A percentile compares a stretch with the other conserved stretches of the same genome.
These are phyloP conservation scores for Rotaria socialis DNA, from an alignment of 2,888 invertebrate genomes.

Conservation along the genomic window DNA sequence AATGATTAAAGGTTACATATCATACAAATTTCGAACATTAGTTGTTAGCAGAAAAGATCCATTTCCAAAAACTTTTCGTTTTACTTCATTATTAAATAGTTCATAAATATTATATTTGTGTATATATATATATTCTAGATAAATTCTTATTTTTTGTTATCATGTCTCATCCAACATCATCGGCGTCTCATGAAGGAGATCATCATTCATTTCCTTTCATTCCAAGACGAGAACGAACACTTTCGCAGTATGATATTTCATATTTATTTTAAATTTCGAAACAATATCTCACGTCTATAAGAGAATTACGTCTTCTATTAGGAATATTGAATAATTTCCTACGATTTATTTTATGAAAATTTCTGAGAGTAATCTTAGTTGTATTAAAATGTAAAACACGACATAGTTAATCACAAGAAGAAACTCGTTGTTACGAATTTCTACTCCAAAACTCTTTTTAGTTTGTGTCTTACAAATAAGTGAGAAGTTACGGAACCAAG, in stretches of 20 bases:
- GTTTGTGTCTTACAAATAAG: no score
- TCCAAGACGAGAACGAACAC: neutral
- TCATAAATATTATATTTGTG: neutral
- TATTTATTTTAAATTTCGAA: no score
- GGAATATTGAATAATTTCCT: no score
- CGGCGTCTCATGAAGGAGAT: neutral
- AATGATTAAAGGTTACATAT: slow-evolving; percentile 24
- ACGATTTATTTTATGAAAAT: no score
- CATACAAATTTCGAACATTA: neutral
- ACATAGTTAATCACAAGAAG: no score
- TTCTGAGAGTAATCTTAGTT: no score
- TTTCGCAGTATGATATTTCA: neutral
- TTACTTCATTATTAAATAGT: neutral
- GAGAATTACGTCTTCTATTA: no score
- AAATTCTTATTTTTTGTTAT: neutral
- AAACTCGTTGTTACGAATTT: no score
- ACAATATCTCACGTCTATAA: no score
- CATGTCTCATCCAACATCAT: neutral
- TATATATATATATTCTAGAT: neutral
- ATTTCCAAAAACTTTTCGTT: slow-evolving; percentile 32
- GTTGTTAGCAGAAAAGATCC: slow-evolving; percentile 29
- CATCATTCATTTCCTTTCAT: neutral
- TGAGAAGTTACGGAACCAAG: no score
- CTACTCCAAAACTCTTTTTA: no score
- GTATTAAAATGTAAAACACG: no score